phyloP scores from a whole-genome alignment of 2,888 invertebrate genomes.

The Cosmorhoe ocellata region DNA sequence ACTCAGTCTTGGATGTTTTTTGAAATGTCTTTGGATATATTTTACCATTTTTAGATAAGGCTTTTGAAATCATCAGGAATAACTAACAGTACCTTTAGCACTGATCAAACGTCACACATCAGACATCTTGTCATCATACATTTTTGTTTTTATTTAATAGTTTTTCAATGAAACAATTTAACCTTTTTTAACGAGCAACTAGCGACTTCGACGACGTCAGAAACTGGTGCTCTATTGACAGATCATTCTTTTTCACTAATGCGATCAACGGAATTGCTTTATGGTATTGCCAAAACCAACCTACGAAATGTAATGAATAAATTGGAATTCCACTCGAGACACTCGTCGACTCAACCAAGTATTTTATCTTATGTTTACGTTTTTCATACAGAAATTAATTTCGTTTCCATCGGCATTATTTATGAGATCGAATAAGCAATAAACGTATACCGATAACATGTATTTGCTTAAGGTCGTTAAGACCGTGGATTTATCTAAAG shows the following conservation, averaged over 20 bases:
- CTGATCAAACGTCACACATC: too few relatives aligned
- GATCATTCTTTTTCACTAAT: slow-evolving; percentile 28
- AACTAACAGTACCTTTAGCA: too few relatives aligned
- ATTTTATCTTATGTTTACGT: slow-evolving; percentile 58
- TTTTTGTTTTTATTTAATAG: not conserved
- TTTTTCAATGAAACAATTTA: not conserved
- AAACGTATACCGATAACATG: slow-evolving; percentile 78
- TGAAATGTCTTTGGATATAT: too few relatives aligned
- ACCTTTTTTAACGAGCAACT: too few relatives aligned
- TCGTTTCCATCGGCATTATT: slow-evolving; percentile 75
- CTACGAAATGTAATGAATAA: slow-evolving; percentile 46
- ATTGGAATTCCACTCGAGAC: slow-evolving; percentile 41
- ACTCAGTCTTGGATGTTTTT: too few relatives aligned
- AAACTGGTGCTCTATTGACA: slow-evolving; percentile 8
- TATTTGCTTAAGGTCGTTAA: slow-evolving; percentile 80
- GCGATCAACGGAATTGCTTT: slow-evolving; percentile 36
- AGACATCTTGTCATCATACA: too few relatives aligned
- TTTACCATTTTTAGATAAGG: too few relatives aligned
- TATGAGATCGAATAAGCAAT: slow-evolving; percentile 79
- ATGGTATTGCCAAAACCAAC: slow-evolving; percentile 32
- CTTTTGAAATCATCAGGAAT: too few relatives aligned
- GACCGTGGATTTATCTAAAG: slow-evolving; percentile 79
- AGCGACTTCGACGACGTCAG: slow-evolving; percentile 1
- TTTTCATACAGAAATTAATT: slow-evolving; percentile 77
- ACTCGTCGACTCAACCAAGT: slow-evolving; percentile 47